Conservation (phyloP, 2,888 invertebrate species). For the Eupelmus urozonus region DNA sequence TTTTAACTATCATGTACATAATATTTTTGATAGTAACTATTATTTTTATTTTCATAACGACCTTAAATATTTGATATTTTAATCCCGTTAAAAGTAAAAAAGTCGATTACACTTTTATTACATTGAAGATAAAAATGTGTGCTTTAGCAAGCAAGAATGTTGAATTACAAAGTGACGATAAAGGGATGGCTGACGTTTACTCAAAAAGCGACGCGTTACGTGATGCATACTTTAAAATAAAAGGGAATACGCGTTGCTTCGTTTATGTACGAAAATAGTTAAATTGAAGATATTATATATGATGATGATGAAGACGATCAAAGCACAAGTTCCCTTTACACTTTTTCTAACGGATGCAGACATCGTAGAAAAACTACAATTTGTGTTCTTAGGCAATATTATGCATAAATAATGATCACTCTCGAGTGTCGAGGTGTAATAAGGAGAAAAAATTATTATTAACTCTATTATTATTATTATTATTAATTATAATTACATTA, state of each 20-base stretch:
- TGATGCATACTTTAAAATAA: conserved; percentile 40
- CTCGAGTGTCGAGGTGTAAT: conserved; percentile 52
- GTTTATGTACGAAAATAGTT: conserved; percentile 54
- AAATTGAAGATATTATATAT: conserved; percentile 35
- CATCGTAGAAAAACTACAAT: conserved; percentile 60
- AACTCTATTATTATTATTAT: conserved; percentile 51
- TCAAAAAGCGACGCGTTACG: conserved; percentile 28
- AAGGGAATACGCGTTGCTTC: conserved; percentile 48
- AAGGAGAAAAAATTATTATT: conserved; percentile 45
- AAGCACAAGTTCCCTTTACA: conserved; percentile 68
- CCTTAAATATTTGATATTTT: too few species aligned
- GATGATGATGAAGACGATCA: conserved; percentile 56
- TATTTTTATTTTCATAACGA: neutral
- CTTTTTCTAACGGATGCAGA: conserved; percentile 67
- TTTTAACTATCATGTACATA: too few species aligned
- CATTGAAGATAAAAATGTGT: conserved; percentile 29
- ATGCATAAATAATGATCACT: conserved; percentile 56
- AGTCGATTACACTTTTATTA: neutral
- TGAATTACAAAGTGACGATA: conserved; percentile 32
- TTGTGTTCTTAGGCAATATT: conserved; percentile 62
- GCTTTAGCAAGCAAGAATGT: conserved; percentile 20
- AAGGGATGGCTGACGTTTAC: conserved; percentile 31
- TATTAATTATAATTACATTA: conserved; percentile 57
- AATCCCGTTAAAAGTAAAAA: neutral
- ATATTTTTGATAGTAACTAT: too few species aligned